A percentile compares a stretch with the other conserved stretches of the same genome.
Evolutionary conservation across 2,888 invertebrate species (phyloP).

Genomic region (Apotomis betuletana): DNA sequence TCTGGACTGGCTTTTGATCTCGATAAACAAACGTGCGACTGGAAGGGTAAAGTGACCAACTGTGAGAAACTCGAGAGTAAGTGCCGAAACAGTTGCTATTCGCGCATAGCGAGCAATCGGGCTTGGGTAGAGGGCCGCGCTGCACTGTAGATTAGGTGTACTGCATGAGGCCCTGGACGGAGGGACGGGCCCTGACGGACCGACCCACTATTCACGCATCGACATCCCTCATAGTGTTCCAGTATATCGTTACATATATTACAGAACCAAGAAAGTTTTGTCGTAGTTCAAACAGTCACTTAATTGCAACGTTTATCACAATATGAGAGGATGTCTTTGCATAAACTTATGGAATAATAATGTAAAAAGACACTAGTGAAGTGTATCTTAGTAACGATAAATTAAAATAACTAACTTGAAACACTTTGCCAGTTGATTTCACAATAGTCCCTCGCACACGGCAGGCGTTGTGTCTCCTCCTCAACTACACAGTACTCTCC

Average conservation of each 20-base stretch:
- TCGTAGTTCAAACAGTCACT: not conserved
- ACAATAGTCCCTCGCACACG: slow-evolving; percentile 21
- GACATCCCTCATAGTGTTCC: slow-evolving; percentile 57
- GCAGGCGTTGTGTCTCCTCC: slow-evolving; percentile 20
- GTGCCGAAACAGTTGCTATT: slow-evolving; percentile 84
- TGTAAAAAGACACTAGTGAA: slow-evolving; percentile 20
- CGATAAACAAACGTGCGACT: slow-evolving; percentile 99
- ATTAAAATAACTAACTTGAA: slow-evolving; percentile 38
- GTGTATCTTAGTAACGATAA: slow-evolving; percentile 28
- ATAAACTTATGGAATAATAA: slow-evolving; percentile 28
- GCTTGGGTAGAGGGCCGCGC: slow-evolving; percentile 82
- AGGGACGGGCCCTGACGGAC: slow-evolving; percentile 48
- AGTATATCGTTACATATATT: not conserved
- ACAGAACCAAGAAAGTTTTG: not conserved
- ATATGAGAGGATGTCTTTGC: slow-evolving; percentile 36
- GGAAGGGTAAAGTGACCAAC: slow-evolving; percentile 98
- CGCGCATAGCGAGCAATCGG: slow-evolving; percentile 78
- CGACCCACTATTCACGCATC: slow-evolving; percentile 64
- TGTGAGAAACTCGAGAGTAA: slow-evolving; percentile 98
- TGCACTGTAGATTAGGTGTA: slow-evolving; percentile 79
- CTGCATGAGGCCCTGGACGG: slow-evolving; percentile 79
- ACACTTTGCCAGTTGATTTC: slow-evolving; percentile 29
- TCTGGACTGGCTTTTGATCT: slow-evolving; percentile 98
- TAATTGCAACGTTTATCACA: slow-evolving; percentile 3
- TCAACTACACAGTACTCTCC: slow-evolving; percentile 23